phyloP scores from a whole-genome alignment of 2,797 vertebrate genomes.

The Sebastolobus altivelis region DNA sequence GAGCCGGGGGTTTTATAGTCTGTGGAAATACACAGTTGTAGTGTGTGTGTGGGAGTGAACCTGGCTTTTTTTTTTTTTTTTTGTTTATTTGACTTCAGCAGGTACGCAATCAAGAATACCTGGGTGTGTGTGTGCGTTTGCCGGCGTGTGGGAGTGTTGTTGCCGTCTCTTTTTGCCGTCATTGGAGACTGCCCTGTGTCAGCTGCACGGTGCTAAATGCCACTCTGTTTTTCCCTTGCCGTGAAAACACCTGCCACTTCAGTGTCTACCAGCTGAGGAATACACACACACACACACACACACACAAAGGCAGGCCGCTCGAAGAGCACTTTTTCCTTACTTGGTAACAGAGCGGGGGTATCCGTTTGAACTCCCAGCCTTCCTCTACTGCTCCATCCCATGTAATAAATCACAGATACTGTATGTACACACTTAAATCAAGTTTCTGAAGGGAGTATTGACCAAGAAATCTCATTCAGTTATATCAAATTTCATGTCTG shows the following conservation, averaged over 20 bases:
- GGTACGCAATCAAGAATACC: conserved; percentile 44
- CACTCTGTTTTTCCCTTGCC: conserved; percentile 73
- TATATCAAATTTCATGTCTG: conserved; percentile 27
- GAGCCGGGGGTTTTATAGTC: conserved; percentile 30
- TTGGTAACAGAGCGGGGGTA: conserved; percentile 73
- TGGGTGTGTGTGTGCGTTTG: conserved; percentile 39
- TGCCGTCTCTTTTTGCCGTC: conserved; percentile 44
- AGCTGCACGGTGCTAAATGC: conserved; percentile 82
- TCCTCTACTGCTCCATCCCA: conserved; percentile 25
- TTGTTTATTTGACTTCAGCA: conserved; percentile 42
- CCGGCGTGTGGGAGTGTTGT: conserved; percentile 49
- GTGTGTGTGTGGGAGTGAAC: conserved; percentile 47
- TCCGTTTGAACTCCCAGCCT: conserved; percentile 59
- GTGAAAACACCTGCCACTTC: conserved; percentile 83
- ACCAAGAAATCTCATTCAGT: conserved; percentile 25
- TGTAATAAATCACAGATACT: conserved; percentile 44
- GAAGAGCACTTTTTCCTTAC: conserved; percentile 76
- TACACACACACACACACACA: conserved; percentile 46
- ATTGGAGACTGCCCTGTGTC: conserved; percentile 67
- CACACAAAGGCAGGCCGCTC: conserved; percentile 28
- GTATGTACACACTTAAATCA: conserved; percentile 18
- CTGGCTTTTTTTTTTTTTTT: neutral
- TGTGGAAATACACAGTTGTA: conserved; percentile 44
- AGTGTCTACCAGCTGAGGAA: conserved; percentile 71
- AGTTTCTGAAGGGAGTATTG: conserved; percentile 3